These are phyloP conservation scores for Neomorphus geoffroyi DNA, from an alignment of 2,797 vertebrate species.

Conservation along the genomic window DNA sequence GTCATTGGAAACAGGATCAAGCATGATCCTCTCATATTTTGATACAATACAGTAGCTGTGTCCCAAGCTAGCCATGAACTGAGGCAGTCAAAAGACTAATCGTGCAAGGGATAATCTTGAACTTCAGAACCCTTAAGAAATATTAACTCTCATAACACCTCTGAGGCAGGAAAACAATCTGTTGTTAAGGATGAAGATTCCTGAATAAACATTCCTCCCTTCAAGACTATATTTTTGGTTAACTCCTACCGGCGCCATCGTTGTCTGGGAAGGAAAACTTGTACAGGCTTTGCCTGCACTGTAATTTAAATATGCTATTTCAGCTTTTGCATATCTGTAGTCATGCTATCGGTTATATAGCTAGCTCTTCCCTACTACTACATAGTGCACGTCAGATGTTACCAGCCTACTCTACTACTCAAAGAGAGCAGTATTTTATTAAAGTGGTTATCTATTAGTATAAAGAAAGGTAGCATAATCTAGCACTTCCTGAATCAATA, in stretches of 20 bases:
- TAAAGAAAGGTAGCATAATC: background rate
- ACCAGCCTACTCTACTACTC: background rate
- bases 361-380: background rate
- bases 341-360: background rate
- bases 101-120: background rate
- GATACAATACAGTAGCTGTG: background rate
- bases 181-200: background rate
- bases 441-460: background rate
- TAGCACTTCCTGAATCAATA: slow-evolving; percentile 4
- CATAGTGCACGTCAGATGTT: background rate
- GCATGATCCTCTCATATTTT: background rate
- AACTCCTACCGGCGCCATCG: background rate
- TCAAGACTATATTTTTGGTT: background rate
- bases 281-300: background rate
- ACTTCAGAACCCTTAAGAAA: background rate
- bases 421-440: background rate
- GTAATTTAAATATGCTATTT: background rate
- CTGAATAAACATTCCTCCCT: background rate
- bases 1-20: background rate
- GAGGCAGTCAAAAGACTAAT: background rate
- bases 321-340: background rate
- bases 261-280: background rate
- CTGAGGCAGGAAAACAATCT: background rate
- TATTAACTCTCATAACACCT: background rate
- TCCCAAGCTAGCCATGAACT: background rate